Evolutionary conservation across 2,888 invertebrate genomes (phyloP), one percentile per base, ranked within the genome.

Genomic region (Napeogenes inachia): DNA sequence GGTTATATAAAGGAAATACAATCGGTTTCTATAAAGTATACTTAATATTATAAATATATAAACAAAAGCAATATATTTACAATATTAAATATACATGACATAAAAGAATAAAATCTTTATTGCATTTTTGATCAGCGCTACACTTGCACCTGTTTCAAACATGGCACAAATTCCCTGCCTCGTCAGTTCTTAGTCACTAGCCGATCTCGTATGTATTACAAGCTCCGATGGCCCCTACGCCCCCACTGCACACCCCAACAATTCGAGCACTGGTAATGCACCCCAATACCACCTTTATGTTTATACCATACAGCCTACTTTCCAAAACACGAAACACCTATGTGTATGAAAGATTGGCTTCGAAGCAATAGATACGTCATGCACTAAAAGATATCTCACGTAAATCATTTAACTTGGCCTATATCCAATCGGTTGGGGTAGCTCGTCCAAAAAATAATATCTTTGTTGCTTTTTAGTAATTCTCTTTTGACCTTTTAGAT

Each of bases 381-480:
- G 62, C 50, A 56, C 59, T 56, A 45, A 50, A 50, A 56, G 60
- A 60, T 60, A 63, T 63, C 60, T 60, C 57, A 63, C 63, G 60
- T 60, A 63, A 57, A 60, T 60, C 60, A 57, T 60, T 60, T 55
- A 63, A 47, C 57, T 63, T 60, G 60, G 60, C 57, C 33, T 53
- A 57, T 42, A 21, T 54, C 54, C 59, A 55, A 59, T 60, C 60
- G 42, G 38, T 46, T 10, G 5, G 13, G 38, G 10, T 33, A 45
- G 32, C 12, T 13, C 47, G 30, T 54, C 33, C 42, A 45, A 59
- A 59, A 53, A 56, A 46, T 45, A 56, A 56, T 38, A 54, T 45
- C 47, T 35, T 38, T 56, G 21, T 35, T 13, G 45, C 13, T 30
- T 54, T 38, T 35, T 54, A 61, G 13, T 42, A 57, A 57, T 45